Evolutionary conservation across 2,888 invertebrate genomes (phyloP).

Genomic region (Eubasilissa splendida): DNA sequence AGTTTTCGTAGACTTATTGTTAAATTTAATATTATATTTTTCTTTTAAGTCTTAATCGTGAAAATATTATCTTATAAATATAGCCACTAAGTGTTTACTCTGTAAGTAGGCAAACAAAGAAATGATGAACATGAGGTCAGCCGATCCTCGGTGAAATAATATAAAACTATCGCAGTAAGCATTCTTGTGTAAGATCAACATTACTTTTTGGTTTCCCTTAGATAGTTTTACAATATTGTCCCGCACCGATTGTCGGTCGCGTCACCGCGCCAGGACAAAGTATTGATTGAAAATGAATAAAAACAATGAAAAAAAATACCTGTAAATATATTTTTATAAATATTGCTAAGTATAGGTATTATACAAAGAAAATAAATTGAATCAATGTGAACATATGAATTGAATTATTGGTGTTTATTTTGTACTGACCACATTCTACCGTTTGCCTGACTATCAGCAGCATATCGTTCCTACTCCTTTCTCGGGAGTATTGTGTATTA

Average conservation of each 20-base stretch:
- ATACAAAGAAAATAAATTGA: slow-evolving; percentile 54
- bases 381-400: slow-evolving; percentile 54
- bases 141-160: background rate
- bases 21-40: slow-evolving; percentile 38
- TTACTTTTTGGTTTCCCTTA: slow-evolving; percentile 12
- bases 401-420: slow-evolving; percentile 28
- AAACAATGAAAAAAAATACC: slow-evolving; percentile 45
- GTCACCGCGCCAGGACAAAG: slow-evolving; percentile 1
- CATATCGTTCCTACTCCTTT: background rate
- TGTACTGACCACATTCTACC: slow-evolving; percentile 1
- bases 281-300: slow-evolving; percentile 29
- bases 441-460: slow-evolving; percentile 11
- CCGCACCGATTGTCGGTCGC: background rate
- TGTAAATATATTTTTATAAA: slow-evolving; percentile 59
- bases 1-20: slow-evolving; percentile 36
- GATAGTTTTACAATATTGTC: slow-evolving; percentile 18
- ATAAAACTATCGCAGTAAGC: too few relatives aligned
- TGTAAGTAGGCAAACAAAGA: slow-evolving; percentile 47
- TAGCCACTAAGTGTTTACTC: slow-evolving; percentile 33
- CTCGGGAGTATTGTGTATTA: too few relatives aligned
- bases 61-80: slow-evolving; percentile 32
- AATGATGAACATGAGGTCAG: background rate
- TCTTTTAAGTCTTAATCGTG: slow-evolving; percentile 34
- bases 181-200: background rate
- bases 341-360: slow-evolving; percentile 53